phyloP scores from a whole-genome alignment of 2,888 invertebrate species.

The Parnassius orleans region DNA sequence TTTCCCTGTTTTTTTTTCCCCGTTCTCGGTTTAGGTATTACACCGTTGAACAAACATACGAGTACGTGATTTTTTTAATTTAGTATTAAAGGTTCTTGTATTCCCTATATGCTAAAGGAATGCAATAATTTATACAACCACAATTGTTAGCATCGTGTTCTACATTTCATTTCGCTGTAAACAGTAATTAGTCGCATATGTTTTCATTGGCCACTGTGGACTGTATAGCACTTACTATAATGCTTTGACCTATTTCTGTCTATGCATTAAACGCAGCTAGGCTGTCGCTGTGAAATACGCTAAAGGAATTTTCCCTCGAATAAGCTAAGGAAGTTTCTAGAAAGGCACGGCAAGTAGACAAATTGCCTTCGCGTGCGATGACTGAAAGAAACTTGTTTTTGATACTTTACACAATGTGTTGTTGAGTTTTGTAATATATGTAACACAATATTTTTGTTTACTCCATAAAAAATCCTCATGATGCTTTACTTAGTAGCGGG shows the following conservation, averaged over 20 bases:
- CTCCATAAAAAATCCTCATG: too few species aligned
- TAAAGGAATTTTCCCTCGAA: background rate
- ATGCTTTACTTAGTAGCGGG: too few species aligned
- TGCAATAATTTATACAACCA: too few species aligned
- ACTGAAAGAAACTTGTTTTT: background rate
- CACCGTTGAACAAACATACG: too few species aligned
- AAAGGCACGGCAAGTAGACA: background rate
- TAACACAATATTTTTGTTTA: too few species aligned
- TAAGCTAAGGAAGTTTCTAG: background rate
- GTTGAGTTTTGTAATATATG: background rate
- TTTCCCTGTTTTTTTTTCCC: too few species aligned
- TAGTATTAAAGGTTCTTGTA: too few species aligned
- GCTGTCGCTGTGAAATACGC: slow-evolving; percentile 12
- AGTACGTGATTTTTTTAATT: too few species aligned
- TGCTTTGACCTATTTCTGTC: slow-evolving; percentile 39
- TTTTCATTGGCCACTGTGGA: slow-evolving; percentile 5
- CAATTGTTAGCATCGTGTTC: background rate
- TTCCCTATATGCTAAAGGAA: too few species aligned
- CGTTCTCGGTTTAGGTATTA: too few species aligned
- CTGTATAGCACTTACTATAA: slow-evolving; percentile 10
- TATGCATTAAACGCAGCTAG: slow-evolving; percentile 26
- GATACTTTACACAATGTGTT: background rate
- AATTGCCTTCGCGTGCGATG: background rate
- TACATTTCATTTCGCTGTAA: slow-evolving; percentile 1
- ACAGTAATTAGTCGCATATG: slow-evolving; percentile 15